Conservation (phyloP, 2,888 invertebrate genomes). For the Drosophila acutilabella region DNA sequence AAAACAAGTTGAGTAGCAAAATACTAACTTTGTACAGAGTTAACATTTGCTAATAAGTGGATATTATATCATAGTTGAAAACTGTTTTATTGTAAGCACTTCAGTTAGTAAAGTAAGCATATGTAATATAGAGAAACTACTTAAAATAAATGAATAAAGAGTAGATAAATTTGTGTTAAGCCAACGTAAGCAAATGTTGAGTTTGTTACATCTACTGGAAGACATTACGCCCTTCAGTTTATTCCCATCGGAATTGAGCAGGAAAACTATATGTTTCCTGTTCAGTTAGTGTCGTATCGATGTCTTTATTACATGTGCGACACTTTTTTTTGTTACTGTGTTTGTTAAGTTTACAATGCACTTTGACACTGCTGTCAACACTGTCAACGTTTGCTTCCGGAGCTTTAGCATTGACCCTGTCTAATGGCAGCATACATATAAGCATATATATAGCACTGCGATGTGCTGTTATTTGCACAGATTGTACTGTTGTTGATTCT, state of each 20-base stretch:
- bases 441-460: neutral
- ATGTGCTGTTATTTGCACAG: slow-evolving; percentile 40
- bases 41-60: no score
- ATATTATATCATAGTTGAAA: no score
- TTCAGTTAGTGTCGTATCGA: slow-evolving; percentile 24
- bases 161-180: neutral
- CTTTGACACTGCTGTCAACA: slow-evolving; percentile 50
- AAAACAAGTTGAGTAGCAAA: no score
- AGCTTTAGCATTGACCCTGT: slow-evolving; percentile 56
- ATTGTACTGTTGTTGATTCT: slow-evolving; percentile 45
- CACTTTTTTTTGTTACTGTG: neutral
- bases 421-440: slow-evolving; percentile 18
- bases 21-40: no score
- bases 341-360: slow-evolving; percentile 33
- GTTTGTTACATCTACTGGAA: neutral
- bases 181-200: slow-evolving; percentile 4
- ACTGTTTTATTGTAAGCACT: neutral
- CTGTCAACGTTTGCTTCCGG: slow-evolving; percentile 46
- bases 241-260: slow-evolving; percentile 1
- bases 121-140: neutral
- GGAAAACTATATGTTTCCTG: slow-evolving; percentile 10
- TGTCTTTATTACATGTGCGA: slow-evolving; percentile 36
- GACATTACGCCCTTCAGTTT: neutral
- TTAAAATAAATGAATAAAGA: neutral
- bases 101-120: neutral